Percentiles rank a stretch among this genome's conserved stretches.
Conservation (phyloP, 2,888 invertebrate species). For the Drosophila borealis region DNA sequence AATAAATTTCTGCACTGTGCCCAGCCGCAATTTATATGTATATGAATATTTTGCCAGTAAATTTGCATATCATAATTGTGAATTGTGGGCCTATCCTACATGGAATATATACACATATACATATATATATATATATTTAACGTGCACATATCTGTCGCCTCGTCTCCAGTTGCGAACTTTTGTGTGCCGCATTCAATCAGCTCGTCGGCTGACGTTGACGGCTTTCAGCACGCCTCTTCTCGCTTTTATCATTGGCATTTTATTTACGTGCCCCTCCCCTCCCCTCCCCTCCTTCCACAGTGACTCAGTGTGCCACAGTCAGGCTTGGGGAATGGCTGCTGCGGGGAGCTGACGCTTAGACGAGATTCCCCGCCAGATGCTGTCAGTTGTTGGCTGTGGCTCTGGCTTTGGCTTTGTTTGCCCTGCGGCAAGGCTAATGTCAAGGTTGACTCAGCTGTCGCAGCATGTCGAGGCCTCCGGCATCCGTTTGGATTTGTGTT, state of each 20-base stretch:
- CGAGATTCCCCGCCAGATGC: constrained; percentile 25
- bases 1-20: constrained; percentile 43
- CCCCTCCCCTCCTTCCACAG: constrained; percentile 3
- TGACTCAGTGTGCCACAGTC: constrained; percentile 52
- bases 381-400: constrained; percentile 28
- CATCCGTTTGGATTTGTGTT: constrained; percentile 54
- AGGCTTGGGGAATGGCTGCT: neutral
- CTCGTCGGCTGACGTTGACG: constrained; percentile 53
- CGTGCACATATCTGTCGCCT: constrained; percentile 12
- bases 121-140: constrained; percentile 6
- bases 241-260: constrained; percentile 65
- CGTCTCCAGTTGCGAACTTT: constrained; percentile 3
- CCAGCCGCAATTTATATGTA: constrained; percentile 52
- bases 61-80: constrained; percentile 69
- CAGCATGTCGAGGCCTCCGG: constrained; percentile 45
- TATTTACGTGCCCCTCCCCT: constrained; percentile 49
- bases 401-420: constrained; percentile 40
- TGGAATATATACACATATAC: neutral
- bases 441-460: constrained; percentile 67
- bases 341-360: constrained; percentile 29
- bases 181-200: constrained; percentile 61
- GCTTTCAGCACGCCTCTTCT: constrained; percentile 45
- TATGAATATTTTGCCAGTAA: constrained; percentile 60
- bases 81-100: constrained; percentile 50
- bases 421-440: constrained; percentile 70